These are phyloP conservation scores for Botrylloides violaceus DNA, from an alignment of 23 tunicate species.

Conservation along the genomic window DNA sequence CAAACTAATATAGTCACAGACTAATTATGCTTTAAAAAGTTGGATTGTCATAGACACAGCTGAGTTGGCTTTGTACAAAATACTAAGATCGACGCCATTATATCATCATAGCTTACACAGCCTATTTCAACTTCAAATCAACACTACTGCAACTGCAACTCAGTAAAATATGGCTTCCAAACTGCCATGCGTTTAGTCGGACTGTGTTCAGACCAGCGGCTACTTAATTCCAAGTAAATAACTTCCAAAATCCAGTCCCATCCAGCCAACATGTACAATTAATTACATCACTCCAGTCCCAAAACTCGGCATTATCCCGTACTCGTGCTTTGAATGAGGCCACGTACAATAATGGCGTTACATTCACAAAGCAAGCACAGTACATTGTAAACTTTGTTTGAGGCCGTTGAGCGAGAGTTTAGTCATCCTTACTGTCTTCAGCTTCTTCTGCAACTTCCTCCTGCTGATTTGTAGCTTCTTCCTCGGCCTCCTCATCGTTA, in stretches of 20 bases:
- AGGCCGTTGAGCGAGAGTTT: neutral
- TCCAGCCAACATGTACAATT: slow-evolving; percentile 14
- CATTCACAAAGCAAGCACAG: neutral
- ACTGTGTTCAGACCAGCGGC: neutral
- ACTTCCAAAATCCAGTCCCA: slow-evolving; percentile 11
- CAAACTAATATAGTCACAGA: no score
- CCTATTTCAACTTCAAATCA: no score
- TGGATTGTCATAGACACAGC: no score
- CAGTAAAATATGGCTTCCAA: no score
- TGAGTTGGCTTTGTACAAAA: no score
- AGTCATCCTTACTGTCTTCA: slow-evolving; percentile 1
- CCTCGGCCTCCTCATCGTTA: slow-evolving; percentile 3
- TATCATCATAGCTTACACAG: no score
- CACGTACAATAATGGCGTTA: neutral
- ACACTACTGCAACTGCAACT: no score
- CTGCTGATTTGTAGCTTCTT: neutral
- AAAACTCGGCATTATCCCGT: slow-evolving; percentile 5
- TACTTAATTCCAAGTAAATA: slow-evolving; percentile 5
- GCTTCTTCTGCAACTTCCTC: slow-evolving; percentile 31
- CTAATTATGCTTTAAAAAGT: no score
- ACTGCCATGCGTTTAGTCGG: no score
- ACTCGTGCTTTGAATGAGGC: neutral
- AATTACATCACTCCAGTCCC: slow-evolving; percentile 11
- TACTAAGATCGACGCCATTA: no score
- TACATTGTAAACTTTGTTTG: neutral